Conservation (phyloP, 2,113 vertebrate species). For the Athene cunicularia region DNA sequence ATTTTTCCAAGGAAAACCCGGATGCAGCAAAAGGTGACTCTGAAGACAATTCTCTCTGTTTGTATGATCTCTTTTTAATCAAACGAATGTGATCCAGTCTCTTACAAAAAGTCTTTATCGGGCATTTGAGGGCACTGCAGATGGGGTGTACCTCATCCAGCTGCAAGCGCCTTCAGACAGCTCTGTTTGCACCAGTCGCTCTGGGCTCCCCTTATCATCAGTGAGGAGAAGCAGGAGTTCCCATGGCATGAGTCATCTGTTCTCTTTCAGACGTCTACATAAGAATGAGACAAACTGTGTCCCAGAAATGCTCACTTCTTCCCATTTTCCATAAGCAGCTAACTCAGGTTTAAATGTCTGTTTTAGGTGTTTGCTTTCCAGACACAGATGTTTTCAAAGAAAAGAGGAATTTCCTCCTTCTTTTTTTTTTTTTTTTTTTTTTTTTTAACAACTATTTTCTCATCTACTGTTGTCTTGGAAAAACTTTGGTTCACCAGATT, state of each 20-base stretch:
- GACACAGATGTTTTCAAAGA: neutral
- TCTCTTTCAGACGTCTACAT: neutral
- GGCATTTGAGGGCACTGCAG: neutral
- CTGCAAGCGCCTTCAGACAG: neutral
- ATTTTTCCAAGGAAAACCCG: neutral
- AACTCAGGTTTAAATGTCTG: neutral
- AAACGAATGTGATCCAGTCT: neutral
- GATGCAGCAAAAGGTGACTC: neutral
- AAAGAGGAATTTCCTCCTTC: neutral
- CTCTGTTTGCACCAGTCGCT: neutral
- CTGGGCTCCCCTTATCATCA: neutral
- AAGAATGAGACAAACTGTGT: neutral
- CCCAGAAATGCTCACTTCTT: neutral
- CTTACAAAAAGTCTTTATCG: neutral
- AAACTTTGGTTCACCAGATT: neutral
- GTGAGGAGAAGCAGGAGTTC: neutral
- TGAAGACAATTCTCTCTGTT: neutral
- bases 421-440: no score
- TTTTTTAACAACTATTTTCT: neutral
- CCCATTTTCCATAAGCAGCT: neutral
- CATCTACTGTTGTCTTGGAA: neutral
- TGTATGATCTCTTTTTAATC: neutral
- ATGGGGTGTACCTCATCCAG: neutral
- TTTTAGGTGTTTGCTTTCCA: neutral
- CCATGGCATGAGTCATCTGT: neutral